These are phyloP conservation scores for Phortica magna DNA, from an alignment of 2,888 invertebrate genomes.

Conservation along the genomic window DNA sequence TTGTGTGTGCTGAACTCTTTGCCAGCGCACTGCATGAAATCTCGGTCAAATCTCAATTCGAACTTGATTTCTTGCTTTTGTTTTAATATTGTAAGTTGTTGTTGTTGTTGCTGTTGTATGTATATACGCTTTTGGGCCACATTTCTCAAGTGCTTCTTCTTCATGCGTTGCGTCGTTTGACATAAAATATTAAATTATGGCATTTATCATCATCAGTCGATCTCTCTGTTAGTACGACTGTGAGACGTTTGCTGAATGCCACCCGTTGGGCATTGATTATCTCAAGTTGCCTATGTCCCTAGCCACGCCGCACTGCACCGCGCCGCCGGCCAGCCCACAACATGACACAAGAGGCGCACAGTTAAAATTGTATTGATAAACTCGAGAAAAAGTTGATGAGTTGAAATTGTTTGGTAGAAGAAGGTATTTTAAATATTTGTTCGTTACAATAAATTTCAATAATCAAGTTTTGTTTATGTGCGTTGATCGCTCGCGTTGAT, in stretches of 20 bases:
- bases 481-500: neutral
- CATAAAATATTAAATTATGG: constrained; percentile 58
- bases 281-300: constrained; percentile 17
- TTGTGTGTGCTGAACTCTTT: neutral
- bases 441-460: neutral
- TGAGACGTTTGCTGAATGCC: constrained; percentile 37
- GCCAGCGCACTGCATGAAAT: constrained; percentile 27
- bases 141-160: constrained; percentile 5
- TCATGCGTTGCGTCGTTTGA: constrained; percentile 17
- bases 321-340: neutral
- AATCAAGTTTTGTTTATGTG: neutral
- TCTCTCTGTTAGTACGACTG: constrained; percentile 44
- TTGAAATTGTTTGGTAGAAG: neutral
- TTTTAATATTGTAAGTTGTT: constrained; percentile 16
- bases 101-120: too few species aligned
- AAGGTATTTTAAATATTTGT: neutral
- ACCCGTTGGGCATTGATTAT: constrained; percentile 55
- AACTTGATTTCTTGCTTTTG: constrained; percentile 21
- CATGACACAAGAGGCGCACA: too few species aligned
- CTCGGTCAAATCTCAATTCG: constrained; percentile 33
- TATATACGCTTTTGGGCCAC: neutral
- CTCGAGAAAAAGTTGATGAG: neutral
- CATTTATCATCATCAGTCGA: constrained; percentile 60
- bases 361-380: constrained; percentile 8
- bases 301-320: neutral